Percentiles rank a stretch among this genome's conserved stretches.
These are phyloP conservation scores for Saturnia pavonia DNA, from an alignment of 2,888 invertebrate species.

Conservation along the genomic window DNA sequence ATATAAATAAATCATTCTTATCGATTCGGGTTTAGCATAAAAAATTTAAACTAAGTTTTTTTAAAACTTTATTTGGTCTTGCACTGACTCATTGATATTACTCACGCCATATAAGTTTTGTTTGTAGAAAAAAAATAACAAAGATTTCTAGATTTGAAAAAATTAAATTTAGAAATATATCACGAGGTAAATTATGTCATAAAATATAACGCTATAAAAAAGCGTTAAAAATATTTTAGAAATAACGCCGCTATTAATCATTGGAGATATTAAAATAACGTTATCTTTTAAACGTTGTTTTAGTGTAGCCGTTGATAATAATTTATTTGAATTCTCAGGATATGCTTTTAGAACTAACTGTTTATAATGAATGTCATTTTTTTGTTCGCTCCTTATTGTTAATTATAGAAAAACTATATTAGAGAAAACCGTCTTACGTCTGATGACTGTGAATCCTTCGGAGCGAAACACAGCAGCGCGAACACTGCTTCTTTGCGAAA, in stretches of 20 bases:
- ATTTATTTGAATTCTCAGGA: background rate
- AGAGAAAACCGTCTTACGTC: background rate
- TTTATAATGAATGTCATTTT: background rate
- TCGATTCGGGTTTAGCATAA: background rate
- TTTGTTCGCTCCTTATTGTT: background rate
- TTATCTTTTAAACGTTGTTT: conserved; percentile 1
- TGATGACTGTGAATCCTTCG: too few relatives aligned
- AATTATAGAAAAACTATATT: background rate
- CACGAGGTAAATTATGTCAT: background rate
- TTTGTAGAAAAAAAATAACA: background rate
- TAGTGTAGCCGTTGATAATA: background rate
- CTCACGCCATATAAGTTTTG: conserved; percentile 8
- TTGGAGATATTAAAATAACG: conserved; percentile 9
- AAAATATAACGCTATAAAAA: background rate
- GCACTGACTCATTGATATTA: conserved; percentile 5
- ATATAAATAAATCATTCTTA: background rate
- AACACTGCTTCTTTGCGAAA: too few relatives aligned
- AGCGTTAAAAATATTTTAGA: conserved; percentile 3
- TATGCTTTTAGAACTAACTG: background rate
- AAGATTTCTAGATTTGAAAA: background rate
- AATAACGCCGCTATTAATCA: background rate
- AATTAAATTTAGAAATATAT: conserved; percentile 8
- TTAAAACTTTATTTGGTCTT: background rate
- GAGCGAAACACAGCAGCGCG: too few relatives aligned
- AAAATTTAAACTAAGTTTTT: background rate